These are phyloP conservation scores for Carposina sasakii DNA, from an alignment of 1,140 invertebrate species.

Conservation along the genomic window DNA sequence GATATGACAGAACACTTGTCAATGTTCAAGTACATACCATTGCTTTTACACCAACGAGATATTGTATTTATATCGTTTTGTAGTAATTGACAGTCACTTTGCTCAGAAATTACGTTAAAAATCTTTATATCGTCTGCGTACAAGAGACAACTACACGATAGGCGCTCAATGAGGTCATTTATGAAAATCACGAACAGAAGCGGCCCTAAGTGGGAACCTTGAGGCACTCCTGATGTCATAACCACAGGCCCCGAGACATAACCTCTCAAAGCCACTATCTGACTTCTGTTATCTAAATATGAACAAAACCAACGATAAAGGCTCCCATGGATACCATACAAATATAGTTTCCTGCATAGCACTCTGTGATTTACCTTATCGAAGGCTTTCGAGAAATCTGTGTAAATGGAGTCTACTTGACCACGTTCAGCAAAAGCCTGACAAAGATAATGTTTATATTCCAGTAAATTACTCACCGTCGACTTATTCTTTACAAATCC, in stretches of 20 bases:
- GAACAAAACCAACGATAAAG: neutral
- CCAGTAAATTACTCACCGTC: too few relatives aligned
- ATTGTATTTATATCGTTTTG: neutral
- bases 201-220: slow-evolving; percentile 2
- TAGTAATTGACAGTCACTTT: neutral
- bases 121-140: neutral
- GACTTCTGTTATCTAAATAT: slow-evolving; percentile 1
- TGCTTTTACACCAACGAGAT: neutral
- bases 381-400: slow-evolving; percentile 12
- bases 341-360: neutral
- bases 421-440: too few relatives aligned
- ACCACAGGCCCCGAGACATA: neutral
- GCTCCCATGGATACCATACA: neutral
- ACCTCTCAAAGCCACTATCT: neutral
- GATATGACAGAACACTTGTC: neutral
- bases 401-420: too few relatives aligned
- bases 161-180: neutral
- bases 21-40: neutral
- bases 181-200: neutral
- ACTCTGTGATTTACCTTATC: slow-evolving; percentile 3
- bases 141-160: neutral
- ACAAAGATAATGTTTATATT: too few relatives aligned
- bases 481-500: too few relatives aligned
- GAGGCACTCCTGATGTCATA: neutral
- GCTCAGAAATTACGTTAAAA: neutral